Evolutionary conservation across 64 coral and sea anemone genomes (phyloP), one percentile per base, ranked within the genome.

Genomic region (Pocillopora verrucosa): DNA sequence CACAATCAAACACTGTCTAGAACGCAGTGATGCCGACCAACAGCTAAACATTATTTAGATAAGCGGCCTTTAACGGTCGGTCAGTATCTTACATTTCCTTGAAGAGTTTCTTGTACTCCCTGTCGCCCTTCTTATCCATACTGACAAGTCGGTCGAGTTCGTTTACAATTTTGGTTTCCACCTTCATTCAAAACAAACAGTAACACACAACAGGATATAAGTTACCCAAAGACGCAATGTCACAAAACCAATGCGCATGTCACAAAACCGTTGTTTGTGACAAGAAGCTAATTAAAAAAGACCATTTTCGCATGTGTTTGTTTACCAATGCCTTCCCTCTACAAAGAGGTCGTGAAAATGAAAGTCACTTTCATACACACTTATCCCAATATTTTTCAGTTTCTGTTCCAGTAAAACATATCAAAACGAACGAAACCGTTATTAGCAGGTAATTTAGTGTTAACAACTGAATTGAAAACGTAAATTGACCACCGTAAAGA

Each of bases 121-220:
- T 88, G 73, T 98, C 96, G 36, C 96, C 96, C 41, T 92, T 92
- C 22, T 78, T 92, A 22, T 98, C 81, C 36, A 75, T 79, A 61
- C 88, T 93, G 30, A 98, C 86, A 16, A 98, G 72, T 76, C 87
- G 62, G 59, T 98, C 96, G 24, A 98, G 86, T 16, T 98, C 95
- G 36, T 98, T 94, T 20, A 98, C 88, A 72, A 98, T 95, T 80
- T 95, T 94, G 77, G 83, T 90, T 78, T 98, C 96, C 22, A 98
- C 93, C 96, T 98, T 34, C 64, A 80, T 68, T 3, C 35, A 61
- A 22, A 7, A 16, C 19, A 22, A 59, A 17, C 76, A 34, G 16
- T 16, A 72, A 89, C 82, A 79, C n/a, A 35, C 25, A 62, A 67
- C 65, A 69, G 10, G 60, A 64, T 4, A 0, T 9, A 59, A 34